phyloP scores from a whole-genome alignment of 2,797 vertebrate species.

The Cossypha dichroa region DNA sequence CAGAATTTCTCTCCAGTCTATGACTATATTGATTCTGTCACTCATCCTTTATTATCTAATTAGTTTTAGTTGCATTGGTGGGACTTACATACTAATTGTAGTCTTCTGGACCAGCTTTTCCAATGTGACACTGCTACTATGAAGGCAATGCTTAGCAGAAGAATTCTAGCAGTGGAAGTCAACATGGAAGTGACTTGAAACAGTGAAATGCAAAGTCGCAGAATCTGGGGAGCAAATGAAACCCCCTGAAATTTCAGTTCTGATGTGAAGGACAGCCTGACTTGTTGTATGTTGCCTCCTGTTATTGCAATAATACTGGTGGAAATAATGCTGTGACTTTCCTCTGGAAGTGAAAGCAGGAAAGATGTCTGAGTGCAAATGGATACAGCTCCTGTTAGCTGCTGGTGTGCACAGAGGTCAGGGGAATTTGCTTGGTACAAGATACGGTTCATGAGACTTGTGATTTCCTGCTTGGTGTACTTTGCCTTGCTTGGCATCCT shows the following conservation, averaged over 20 bases:
- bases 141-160: neutral
- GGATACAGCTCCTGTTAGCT: neutral
- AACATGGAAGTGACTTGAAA: neutral
- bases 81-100: neutral
- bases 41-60: slow-evolving; percentile 14
- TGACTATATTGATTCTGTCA: slow-evolving; percentile 21
- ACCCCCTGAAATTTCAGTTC: neutral
- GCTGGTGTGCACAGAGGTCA: neutral
- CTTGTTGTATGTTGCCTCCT: neutral
- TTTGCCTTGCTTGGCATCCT: neutral
- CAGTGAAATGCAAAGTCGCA: neutral
- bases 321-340: neutral
- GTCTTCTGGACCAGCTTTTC: neutral
- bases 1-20: neutral
- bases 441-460: neutral
- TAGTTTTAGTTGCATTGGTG: neutral
- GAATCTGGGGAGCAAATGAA: neutral
- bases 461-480: neutral
- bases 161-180: neutral
- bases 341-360: neutral
- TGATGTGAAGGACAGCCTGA: neutral
- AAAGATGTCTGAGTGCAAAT: neutral
- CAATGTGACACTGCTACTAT: neutral
- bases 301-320: neutral
- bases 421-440: slow-evolving; percentile 18